phyloP scores from a whole-genome alignment of 2,888 invertebrate genomes.

The Herminia tarsipennalis region DNA sequence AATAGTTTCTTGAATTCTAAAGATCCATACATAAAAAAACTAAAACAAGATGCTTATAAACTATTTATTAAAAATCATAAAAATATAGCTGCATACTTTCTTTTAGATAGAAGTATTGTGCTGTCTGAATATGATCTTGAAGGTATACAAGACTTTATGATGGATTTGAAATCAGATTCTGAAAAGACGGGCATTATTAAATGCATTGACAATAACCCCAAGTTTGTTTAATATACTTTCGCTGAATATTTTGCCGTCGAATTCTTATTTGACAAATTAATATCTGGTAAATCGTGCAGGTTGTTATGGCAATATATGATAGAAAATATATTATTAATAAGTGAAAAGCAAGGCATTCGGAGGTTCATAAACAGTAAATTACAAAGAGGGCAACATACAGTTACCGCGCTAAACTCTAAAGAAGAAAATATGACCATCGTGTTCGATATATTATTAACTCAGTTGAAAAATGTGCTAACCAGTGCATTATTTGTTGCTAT shows the following conservation, averaged over 20 bases:
- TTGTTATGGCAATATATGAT: constrained; percentile 17
- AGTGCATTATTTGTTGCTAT: constrained; percentile 1
- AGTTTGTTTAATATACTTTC: constrained; percentile 30
- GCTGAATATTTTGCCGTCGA: constrained; percentile 35
- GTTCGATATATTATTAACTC: constrained; percentile 26
- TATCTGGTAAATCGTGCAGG: neutral
- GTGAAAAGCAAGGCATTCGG: constrained; percentile 3
- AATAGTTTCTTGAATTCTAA: constrained; percentile 11
- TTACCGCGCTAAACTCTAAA: constrained; percentile 3
- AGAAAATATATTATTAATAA: constrained; percentile 6
- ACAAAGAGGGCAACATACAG: neutral
- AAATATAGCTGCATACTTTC: constrained; percentile 15
- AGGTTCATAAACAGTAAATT: constrained; percentile 18
- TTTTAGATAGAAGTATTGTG: constrained; percentile 5
- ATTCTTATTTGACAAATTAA: constrained; percentile 20
- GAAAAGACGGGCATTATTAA: constrained; percentile 33
- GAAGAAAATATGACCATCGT: neutral
- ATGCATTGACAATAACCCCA: constrained; percentile 12
- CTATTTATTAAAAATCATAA: constrained; percentile 18
- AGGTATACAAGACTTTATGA: constrained; percentile 9
- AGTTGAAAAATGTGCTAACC: constrained; percentile 14
- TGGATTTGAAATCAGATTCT: constrained; percentile 4
- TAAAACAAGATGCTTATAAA: constrained; percentile 11
- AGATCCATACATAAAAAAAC: constrained; percentile 17
- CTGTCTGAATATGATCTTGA: constrained; percentile 11